A percentile compares a stretch with the other conserved stretches of the same genome.
phyloP scores from a whole-genome alignment of 1,140 invertebrate species.

The Trachymyrmex septentrionalis region DNA sequence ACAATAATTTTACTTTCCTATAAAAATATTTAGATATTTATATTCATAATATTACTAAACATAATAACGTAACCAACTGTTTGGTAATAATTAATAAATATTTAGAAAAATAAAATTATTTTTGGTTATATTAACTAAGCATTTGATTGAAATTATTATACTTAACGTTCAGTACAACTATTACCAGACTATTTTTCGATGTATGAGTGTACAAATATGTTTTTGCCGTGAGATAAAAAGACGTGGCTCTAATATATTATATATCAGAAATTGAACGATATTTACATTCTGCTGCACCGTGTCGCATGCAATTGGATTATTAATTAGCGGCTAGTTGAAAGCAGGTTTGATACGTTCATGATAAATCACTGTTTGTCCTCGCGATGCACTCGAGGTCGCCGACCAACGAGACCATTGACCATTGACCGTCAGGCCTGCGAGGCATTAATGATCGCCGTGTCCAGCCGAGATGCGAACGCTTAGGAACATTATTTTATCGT shows the following conservation, averaged over 20 bases:
- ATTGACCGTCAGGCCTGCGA: constrained; percentile 20
- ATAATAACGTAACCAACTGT: too few relatives aligned
- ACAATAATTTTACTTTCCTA: too few relatives aligned
- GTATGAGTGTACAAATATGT: too few relatives aligned
- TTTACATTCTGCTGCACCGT: background rate
- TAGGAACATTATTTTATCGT: constrained; percentile 52
- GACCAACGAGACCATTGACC: constrained; percentile 58
- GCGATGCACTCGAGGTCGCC: background rate
- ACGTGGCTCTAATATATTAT: background rate
- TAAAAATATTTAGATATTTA: too few relatives aligned
- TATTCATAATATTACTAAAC: too few relatives aligned
- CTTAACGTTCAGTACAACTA: too few relatives aligned
- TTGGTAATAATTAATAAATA: too few relatives aligned
- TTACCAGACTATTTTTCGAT: too few relatives aligned
- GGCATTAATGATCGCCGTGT: constrained; percentile 37
- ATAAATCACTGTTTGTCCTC: constrained; percentile 34
- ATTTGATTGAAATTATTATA: too few relatives aligned
- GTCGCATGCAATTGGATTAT: constrained; percentile 39
- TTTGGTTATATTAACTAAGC: too few relatives aligned
- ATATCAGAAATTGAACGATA: background rate
- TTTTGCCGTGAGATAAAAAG: background rate
- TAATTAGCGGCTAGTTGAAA: constrained; percentile 37
- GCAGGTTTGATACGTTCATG: constrained; percentile 11
- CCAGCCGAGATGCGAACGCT: constrained; percentile 34
- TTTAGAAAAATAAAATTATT: too few relatives aligned